Base-by-base conservation (phyloP, 2,888 invertebrate genomes). In the Amiota minor region DNA sequence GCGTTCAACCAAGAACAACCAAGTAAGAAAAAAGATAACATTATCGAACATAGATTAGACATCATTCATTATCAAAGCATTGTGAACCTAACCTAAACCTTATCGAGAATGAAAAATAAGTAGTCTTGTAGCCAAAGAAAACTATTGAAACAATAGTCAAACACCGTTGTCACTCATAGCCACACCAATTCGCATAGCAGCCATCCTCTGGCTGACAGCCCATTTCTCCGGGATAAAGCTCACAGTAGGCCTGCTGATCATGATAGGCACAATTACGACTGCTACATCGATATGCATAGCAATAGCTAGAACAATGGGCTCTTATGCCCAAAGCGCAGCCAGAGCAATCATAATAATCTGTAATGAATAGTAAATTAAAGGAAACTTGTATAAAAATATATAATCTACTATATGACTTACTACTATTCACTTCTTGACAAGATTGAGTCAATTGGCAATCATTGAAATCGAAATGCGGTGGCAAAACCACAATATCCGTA, bases 311-410 rank as follows among this genome's bases (percentile, higher is more conserved):
- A 53, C 88, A 88, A 11, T 70, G 56, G 0, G 70, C 45, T 46
- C 73, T 46, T 11, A 12, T 2, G 1, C 77, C 76, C 8, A 53
- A n/a, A 0, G 76, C 77, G 74, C 88, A 88, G n/a, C 82, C 81
- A 6, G 86, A 86, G 70, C 88, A 88, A 72, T 88, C 87, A 45
- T 81, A 78, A 35, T 75, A 76, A 59, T 77, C 85, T 85, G 56
- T 1, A 69, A 64, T 0, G 20, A 10, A 56, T 71, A 11, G 49
- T 49, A 11, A 9, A 2, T 35, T 1, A 35, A n/a, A 11, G 9
- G 12, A n/a, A 46, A 64, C 73, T 18, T n/a, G 0, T 12, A 35
- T 55, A 46, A 23, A 35, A n/a, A 67, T 8, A 18, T 11, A 56
- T 20, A 35, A 1, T 20, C 1, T 16, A 74, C 55, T 75, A n/a